Percentiles rank a stretch among this genome's conserved stretches.
Evolutionary conservation across 2,888 invertebrate species (phyloP).

Genomic region (Drosophila paucipuncta): DNA sequence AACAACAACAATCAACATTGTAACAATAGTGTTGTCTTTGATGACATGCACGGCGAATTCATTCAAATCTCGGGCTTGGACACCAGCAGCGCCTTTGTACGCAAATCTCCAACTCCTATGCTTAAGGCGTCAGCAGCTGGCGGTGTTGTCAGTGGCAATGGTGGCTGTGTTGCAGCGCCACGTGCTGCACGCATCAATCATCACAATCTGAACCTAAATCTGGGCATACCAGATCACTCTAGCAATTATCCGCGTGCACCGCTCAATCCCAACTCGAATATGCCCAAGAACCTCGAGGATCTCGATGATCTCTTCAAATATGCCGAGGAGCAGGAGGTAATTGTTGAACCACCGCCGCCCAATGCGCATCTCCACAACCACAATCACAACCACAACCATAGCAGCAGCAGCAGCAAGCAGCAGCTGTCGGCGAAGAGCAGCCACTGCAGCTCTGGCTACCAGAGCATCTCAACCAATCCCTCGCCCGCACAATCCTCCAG

Average conservation of each 20-base stretch:
- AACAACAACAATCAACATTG: slow-evolving; percentile 85
- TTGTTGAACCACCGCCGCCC: slow-evolving; percentile 66
- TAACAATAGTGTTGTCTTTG: slow-evolving; percentile 82
- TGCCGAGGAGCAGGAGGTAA: slow-evolving; percentile 89
- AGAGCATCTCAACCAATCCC: slow-evolving; percentile 94
- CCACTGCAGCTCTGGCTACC: slow-evolving; percentile 94
- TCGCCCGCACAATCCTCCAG: slow-evolving; percentile 93
- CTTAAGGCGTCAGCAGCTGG: slow-evolving; percentile 77
- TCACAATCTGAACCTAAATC: slow-evolving; percentile 79
- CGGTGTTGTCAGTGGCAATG: slow-evolving; percentile 1
- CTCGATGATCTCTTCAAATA: slow-evolving; percentile 90
- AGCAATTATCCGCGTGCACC: slow-evolving; percentile 81
- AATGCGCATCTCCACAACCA: slow-evolving; percentile 11
- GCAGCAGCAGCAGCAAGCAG: slow-evolving; percentile 72
- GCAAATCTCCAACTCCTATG: slow-evolving; percentile 85
- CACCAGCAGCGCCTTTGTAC: slow-evolving; percentile 87
- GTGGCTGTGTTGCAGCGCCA: slow-evolving; percentile 23
- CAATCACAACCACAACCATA: slow-evolving; percentile 2
- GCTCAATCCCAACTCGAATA: slow-evolving; percentile 85
- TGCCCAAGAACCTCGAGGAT: slow-evolving; percentile 89
- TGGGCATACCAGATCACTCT: slow-evolving; percentile 83
- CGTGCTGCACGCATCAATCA: slow-evolving; percentile 38
- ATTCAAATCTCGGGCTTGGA: slow-evolving; percentile 88
- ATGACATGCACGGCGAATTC: slow-evolving; percentile 86
- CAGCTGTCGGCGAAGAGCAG: slow-evolving; percentile 89